phyloP scores from a whole-genome alignment of 1,140 invertebrate species.

The Drosophila subpulchrella region DNA sequence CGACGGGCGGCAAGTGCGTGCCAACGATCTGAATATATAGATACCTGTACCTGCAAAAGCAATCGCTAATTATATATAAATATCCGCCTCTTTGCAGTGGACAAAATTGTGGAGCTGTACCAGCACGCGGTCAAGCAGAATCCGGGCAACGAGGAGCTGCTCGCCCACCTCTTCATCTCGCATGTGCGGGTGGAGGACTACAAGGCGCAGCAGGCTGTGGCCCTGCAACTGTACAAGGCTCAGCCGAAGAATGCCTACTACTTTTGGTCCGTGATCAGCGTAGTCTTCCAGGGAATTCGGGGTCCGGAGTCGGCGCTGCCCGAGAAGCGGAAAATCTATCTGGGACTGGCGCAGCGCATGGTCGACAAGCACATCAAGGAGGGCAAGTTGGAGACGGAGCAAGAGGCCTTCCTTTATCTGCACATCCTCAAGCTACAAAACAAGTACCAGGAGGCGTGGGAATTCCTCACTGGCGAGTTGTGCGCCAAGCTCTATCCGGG shows the following conservation, averaged over 20 bases:
- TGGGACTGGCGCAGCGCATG: conserved; percentile 94
- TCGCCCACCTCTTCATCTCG: conserved; percentile 97
- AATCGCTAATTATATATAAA: conserved; percentile 39
- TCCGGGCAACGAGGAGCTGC: conserved; percentile 95
- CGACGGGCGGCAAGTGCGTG: conserved; percentile 52
- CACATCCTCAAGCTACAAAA: conserved; percentile 94
- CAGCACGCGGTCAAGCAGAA: conserved; percentile 94
- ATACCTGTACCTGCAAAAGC: conserved; percentile 21
- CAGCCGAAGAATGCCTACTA: conserved; percentile 98
- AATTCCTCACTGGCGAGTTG: conserved; percentile 91
- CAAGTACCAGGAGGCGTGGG: conserved; percentile 92
- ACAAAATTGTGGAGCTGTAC: conserved; percentile 94
- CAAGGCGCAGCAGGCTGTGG: conserved; percentile 95
- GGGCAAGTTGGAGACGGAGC: conserved; percentile 95
- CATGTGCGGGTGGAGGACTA: conserved; percentile 96
- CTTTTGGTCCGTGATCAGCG: conserved; percentile 98
- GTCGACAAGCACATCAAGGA: conserved; percentile 95
- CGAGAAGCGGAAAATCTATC: conserved; percentile 87
- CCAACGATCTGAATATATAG: conserved; percentile 47
- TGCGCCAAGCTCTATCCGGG: conserved; percentile 87
- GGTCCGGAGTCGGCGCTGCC: conserved; percentile 85
- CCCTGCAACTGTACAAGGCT: conserved; percentile 95
- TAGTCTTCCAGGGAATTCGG: conserved; percentile 90
- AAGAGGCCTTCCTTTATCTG: conserved; percentile 95
- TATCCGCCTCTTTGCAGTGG: conserved; percentile 87